A percentile compares a stretch with the other conserved stretches of the same genome.
Conservation (phyloP, 2,113 vertebrate species). For the Pterocles gutturalis region DNA sequence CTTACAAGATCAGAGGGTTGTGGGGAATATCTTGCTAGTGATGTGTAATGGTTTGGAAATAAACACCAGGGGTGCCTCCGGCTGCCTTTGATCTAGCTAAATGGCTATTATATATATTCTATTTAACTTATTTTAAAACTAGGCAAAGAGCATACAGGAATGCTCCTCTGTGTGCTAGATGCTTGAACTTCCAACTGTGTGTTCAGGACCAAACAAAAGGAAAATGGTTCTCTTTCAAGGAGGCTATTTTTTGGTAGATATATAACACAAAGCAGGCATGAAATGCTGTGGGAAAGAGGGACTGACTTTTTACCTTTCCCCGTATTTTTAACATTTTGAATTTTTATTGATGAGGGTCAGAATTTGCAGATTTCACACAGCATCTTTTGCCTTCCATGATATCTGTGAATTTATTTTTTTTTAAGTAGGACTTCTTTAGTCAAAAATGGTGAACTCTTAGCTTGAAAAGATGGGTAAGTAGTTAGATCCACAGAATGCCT, state of each 20-base stretch:
- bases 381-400: neutral
- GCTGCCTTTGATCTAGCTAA: conserved; percentile 35
- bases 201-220: conserved; percentile 46
- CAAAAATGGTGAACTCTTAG: neutral
- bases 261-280: neutral
- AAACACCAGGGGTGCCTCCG: conserved; percentile 16
- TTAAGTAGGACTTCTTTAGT: neutral
- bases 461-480: neutral
- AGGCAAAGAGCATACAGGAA: conserved; percentile 2
- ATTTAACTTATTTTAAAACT: conserved; percentile 50
- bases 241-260: conserved; percentile 16
- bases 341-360: neutral
- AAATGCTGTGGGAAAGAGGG: conserved; percentile 6
- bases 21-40: conserved; percentile 1
- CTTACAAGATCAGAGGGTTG: neutral
- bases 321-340: neutral
- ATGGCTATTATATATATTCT: conserved; percentile 42
- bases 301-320: neutral
- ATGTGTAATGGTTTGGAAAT: conserved; percentile 46
- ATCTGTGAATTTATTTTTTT: neutral
- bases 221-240: conserved; percentile 19
- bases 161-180: neutral
- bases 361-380: neutral
- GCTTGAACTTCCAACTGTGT: conserved; percentile 33
- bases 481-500: neutral